A percentile compares a stretch with the other conserved stretches of the same genome.
Conservation (phyloP, 2,113 vertebrate genomes). For the Callithrix jacchus region DNA sequence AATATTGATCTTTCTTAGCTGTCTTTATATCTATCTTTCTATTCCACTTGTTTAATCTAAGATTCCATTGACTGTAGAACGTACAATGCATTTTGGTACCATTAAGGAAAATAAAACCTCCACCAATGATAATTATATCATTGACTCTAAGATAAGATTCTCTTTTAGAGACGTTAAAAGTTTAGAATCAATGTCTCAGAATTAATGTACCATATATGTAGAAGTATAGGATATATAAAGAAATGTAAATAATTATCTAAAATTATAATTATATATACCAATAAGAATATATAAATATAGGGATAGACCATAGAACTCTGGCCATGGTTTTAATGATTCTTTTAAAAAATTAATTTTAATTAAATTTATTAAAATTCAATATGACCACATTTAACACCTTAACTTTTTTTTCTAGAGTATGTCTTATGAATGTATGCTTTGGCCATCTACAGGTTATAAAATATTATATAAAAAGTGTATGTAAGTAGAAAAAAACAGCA, state of each 20-base stretch:
- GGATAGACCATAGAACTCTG: neutral
- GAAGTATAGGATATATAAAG: neutral
- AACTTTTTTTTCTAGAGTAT: neutral
- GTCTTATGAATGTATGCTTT: neutral
- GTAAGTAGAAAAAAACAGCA: neutral
- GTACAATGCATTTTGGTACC: neutral
- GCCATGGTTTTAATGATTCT: neutral
- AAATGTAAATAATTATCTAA: neutral
- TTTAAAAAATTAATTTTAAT: conserved; percentile 3
- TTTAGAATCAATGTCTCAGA: neutral
- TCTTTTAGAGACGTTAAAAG: neutral
- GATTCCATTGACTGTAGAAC: neutral
- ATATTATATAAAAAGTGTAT: neutral
- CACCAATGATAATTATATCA: neutral
- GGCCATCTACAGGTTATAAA: neutral
- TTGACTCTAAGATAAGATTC: neutral
- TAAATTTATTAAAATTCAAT: neutral
- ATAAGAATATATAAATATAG: neutral
- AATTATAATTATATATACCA: neutral
- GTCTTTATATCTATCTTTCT: neutral
- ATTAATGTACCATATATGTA: neutral
- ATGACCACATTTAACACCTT: neutral
- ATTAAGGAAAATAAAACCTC: neutral
- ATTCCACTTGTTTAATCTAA: neutral
- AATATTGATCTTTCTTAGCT: neutral